Evolutionary conservation across 2,797 vertebrate genomes (phyloP).

Genomic region (Loriculus beryllinus): DNA sequence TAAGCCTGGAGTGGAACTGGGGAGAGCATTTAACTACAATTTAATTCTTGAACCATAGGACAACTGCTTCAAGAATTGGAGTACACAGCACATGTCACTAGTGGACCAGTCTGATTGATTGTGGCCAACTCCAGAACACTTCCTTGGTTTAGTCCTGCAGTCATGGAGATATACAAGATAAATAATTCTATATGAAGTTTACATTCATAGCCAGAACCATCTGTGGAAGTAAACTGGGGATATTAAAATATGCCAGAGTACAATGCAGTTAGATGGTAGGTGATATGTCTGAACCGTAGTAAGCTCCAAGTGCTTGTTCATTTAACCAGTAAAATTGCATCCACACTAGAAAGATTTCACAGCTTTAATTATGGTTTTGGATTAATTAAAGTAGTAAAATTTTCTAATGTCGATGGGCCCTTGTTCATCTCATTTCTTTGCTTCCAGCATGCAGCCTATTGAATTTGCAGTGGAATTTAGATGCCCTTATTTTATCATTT

Average conservation of each 20-base stretch:
- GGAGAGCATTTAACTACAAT: background rate
- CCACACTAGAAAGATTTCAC: constrained; percentile 24
- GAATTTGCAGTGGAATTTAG: background rate
- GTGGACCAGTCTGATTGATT: background rate
- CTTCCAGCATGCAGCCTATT: background rate
- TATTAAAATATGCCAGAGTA: background rate
- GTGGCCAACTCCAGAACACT: background rate
- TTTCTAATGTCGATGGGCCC: background rate
- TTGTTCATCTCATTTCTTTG: constrained; percentile 10
- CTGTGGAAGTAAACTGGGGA: background rate
- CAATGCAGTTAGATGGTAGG: background rate
- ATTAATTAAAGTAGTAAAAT: constrained; percentile 56
- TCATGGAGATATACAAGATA: background rate
- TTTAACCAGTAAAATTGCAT: constrained; percentile 13
- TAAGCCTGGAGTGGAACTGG: background rate
- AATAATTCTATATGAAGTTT: background rate
- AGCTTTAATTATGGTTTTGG: constrained; percentile 33
- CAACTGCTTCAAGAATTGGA: background rate
- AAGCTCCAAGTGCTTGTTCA: constrained; percentile 11
- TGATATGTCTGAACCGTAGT: background rate
- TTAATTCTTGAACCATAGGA: background rate
- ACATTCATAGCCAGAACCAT: background rate
- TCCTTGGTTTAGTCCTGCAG: background rate
- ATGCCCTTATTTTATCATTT: background rate
- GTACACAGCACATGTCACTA: rapidly evolving